Conservation (phyloP, 2,888 invertebrate species). For the Parapristionchus giblindavisi region DNA sequence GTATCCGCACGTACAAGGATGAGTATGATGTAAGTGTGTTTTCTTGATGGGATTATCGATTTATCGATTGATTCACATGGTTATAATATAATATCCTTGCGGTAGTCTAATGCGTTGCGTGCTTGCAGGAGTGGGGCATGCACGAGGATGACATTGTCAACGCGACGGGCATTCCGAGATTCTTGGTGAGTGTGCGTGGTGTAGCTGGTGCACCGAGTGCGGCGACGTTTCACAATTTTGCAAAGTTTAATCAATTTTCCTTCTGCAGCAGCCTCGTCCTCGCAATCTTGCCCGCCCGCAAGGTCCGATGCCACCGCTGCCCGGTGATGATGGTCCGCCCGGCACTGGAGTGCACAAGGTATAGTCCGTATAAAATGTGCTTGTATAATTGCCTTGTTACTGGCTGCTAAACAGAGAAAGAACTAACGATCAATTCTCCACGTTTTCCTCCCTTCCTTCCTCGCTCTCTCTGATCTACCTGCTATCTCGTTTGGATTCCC, state of each 20-base stretch:
- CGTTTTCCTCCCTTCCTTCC: too few species aligned
- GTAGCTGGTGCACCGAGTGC: background rate
- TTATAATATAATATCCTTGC: background rate
- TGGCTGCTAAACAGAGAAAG: background rate
- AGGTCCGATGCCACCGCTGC: background rate
- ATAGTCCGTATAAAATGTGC: too few species aligned
- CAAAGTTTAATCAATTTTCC: background rate
- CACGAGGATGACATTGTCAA: slow-evolving; percentile 1
- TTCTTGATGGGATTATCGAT: background rate
- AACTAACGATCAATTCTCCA: background rate
- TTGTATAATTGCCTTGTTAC: too few species aligned
- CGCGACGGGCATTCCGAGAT: background rate
- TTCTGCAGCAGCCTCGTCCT: slow-evolving; percentile 8
- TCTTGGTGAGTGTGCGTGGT: slow-evolving; percentile 11
- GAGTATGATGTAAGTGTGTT: slow-evolving; percentile 12
- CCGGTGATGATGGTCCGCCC: slow-evolving; percentile 2
- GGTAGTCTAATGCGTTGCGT: background rate
- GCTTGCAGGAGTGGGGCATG: slow-evolving; percentile 7
- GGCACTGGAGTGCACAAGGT: slow-evolving; percentile 34
- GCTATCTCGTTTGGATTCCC: background rate
- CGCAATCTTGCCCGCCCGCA: background rate
- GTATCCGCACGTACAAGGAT: slow-evolving; percentile 24
- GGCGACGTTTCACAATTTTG: background rate
- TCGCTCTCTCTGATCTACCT: background rate
- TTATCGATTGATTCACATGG: background rate